These are phyloP conservation scores for Rhimphoctona megacephalus DNA, from an alignment of 2,888 invertebrate genomes.

Conservation along the genomic window DNA sequence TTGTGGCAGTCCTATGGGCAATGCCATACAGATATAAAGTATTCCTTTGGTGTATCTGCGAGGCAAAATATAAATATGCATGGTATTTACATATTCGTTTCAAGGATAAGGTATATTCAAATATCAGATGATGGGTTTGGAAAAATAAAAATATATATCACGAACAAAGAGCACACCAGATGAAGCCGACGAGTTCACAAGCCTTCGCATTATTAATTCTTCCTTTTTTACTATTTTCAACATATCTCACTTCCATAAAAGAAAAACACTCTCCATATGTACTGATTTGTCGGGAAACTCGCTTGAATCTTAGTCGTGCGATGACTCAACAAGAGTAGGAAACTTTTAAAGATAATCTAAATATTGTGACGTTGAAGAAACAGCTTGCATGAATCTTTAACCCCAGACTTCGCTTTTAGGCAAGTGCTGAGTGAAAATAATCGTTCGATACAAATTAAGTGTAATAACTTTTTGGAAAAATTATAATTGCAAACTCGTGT, in stretches of 20 bases:
- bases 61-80: slow-evolving; percentile 55
- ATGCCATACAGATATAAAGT: not conserved
- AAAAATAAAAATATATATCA: not conserved
- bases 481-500: not conserved
- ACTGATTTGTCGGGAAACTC: not conserved
- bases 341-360: not conserved
- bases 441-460: too few species aligned
- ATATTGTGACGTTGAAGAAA: not conserved
- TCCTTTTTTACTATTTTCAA: not conserved
- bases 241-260: not conserved
- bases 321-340: not conserved
- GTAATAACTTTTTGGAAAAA: not conserved
- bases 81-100: slow-evolving; percentile 46
- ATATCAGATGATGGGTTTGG: slow-evolving; percentile 3
- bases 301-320: not conserved
- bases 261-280: not conserved
- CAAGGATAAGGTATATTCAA: slow-evolving; percentile 25
- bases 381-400: not conserved
- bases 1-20: slow-evolving; percentile 2
- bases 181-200: not conserved
- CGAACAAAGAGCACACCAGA: not conserved
- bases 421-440: not conserved
- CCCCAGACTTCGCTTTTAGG: not conserved
- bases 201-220: not conserved
- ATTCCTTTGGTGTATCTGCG: slow-evolving; percentile 10